Evolutionary conservation across 2,113 vertebrate species (phyloP).

Genomic region (Vicugna pacos): DNA sequence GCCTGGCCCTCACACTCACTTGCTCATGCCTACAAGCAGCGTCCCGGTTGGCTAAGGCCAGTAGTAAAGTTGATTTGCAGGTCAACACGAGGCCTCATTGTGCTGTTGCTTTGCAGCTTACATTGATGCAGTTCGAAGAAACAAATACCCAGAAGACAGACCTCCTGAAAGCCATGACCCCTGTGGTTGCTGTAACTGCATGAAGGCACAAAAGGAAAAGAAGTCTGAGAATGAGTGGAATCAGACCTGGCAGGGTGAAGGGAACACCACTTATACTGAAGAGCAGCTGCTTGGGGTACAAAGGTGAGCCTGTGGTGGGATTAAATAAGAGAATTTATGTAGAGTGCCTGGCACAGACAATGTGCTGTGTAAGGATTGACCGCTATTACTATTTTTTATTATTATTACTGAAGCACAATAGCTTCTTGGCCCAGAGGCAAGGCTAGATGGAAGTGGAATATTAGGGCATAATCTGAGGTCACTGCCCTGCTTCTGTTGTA

Average conservation of each 20-base stretch:
- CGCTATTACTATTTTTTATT: background rate
- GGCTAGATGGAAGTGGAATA: background rate
- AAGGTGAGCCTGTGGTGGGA: conserved; percentile 87
- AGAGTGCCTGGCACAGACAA: background rate
- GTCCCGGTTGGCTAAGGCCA: background rate
- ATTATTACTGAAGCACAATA: conserved; percentile 47
- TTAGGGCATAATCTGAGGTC: conserved; percentile 9
- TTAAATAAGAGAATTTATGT: conserved; percentile 28
- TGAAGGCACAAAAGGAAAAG: conserved; percentile 85
- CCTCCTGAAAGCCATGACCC: conserved; percentile 86
- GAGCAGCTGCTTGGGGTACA: conserved; percentile 94
- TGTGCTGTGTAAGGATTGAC: background rate
- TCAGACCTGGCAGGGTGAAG: conserved; percentile 77
- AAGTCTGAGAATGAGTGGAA: conserved; percentile 84
- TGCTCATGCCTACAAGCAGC: background rate
- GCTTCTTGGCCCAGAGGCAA: background rate
- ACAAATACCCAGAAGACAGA: conserved; percentile 86
- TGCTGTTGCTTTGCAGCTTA: conserved; percentile 87
- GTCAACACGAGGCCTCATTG: conserved; percentile 35
- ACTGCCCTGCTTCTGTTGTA: background rate
- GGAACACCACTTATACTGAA: conserved; percentile 91
- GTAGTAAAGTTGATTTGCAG: conserved; percentile 35
- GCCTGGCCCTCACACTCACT: background rate
- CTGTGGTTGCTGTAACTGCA: conserved; percentile 79
- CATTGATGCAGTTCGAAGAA: conserved; percentile 92